A percentile compares a stretch with the other conserved stretches of the same genome.
phyloP scores from a whole-genome alignment of 92 coral and sea anemone species.

The Actinostola sp. region DNA sequence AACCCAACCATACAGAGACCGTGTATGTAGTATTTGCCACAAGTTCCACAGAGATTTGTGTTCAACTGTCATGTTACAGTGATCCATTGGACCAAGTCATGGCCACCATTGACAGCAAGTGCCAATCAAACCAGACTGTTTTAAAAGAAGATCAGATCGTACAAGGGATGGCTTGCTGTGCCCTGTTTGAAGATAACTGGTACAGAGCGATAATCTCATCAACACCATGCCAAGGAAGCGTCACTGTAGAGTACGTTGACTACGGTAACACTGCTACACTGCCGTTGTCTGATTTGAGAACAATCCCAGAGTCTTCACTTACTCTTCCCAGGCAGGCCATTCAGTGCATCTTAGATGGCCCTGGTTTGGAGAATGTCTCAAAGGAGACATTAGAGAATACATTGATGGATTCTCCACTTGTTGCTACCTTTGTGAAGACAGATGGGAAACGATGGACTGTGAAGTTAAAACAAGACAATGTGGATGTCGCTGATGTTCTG shows the following conservation, averaged over 20 bases:
- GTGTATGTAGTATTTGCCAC: conserved; percentile 65
- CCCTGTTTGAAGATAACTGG: conserved; percentile 79
- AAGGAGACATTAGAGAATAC: conserved; percentile 50
- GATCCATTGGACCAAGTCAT: conserved; percentile 69
- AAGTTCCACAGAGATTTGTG: conserved; percentile 59
- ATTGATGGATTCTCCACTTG: conserved; percentile 53
- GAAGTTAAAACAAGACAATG: conserved; percentile 22
- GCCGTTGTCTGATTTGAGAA: conserved; percentile 56
- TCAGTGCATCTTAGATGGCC: conserved; percentile 54
- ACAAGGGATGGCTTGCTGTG: conserved; percentile 69
- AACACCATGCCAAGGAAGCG: conserved; percentile 48
- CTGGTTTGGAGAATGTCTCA: conserved; percentile 20
- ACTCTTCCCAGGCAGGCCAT: conserved; percentile 72
- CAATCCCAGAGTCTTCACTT: conserved; percentile 52
- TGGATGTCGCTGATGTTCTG: conserved; percentile 22
- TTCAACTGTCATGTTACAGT: conserved; percentile 72
- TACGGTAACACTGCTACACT: conserved; percentile 76
- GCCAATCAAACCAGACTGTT: not conserved
- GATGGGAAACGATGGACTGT: conserved; percentile 53
- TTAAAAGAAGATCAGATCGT: conserved; percentile 37
- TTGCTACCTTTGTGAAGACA: conserved; percentile 53
- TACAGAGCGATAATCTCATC: conserved; percentile 70
- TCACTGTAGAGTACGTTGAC: conserved; percentile 76
- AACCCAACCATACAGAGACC: conserved; percentile 54
- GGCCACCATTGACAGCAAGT: conserved; percentile 63